phyloP scores from a whole-genome alignment of 1,140 invertebrate species.

The Pentalonia nigronervosa region DNA sequence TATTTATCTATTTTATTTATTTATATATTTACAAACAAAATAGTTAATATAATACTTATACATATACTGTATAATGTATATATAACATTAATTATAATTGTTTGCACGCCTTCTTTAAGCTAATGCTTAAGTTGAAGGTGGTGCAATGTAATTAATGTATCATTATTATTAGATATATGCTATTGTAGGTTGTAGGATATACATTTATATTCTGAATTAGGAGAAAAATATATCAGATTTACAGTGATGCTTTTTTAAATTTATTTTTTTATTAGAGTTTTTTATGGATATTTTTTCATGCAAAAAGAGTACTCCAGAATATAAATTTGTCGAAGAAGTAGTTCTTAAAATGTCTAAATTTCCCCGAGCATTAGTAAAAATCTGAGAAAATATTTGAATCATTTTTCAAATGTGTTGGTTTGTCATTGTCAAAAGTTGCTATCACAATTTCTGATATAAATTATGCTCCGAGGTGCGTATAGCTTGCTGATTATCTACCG shows the following conservation, averaged over 20 bases:
- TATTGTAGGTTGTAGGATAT: background rate
- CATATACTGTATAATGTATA: too few species aligned
- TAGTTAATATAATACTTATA: too few species aligned
- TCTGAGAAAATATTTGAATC: background rate
- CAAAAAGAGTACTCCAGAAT: background rate
- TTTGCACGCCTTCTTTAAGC: too few species aligned
- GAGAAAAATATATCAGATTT: background rate
- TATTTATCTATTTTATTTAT: too few species aligned
- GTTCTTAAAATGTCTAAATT: background rate
- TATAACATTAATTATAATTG: too few species aligned
- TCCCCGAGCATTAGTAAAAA: background rate
- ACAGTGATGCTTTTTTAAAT: background rate
- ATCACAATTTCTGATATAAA: background rate
- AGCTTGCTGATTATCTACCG: background rate
- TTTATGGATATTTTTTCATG: background rate
- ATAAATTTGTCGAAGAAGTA: background rate
- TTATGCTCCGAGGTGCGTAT: background rate
- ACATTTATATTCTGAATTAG: background rate
- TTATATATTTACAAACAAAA: too few species aligned
- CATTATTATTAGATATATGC: too few species aligned
- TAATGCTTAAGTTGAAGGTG: too few species aligned
- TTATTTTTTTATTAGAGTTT: background rate
- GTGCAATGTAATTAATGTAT: too few species aligned
- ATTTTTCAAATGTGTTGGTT: background rate
- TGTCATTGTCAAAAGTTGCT: background rate